These are phyloP conservation scores for Scaptodrosophila latifasciaeformis DNA, from an alignment of 2,888 invertebrate species.

Conservation along the genomic window DNA sequence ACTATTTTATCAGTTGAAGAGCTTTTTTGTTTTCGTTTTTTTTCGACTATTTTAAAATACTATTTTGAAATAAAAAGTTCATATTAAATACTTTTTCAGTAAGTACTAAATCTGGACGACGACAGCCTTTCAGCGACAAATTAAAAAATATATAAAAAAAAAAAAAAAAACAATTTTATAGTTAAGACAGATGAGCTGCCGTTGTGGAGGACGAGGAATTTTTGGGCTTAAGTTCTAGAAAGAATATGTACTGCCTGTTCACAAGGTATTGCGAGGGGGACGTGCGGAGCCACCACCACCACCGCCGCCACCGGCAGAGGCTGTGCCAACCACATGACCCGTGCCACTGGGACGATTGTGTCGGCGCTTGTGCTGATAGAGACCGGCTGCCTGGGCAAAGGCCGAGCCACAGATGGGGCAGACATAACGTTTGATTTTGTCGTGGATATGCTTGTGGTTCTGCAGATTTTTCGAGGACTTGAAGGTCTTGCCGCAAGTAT, in stretches of 20 bases:
- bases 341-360: constrained; percentile 65
- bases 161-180: no score
- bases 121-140: not conserved
- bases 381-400: constrained; percentile 72
- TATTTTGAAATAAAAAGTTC: not conserved
- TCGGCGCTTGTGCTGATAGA: constrained; percentile 71
- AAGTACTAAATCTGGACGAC: not conserved
- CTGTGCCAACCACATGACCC: constrained; percentile 12
- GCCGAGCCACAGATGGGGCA: constrained; percentile 73
- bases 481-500: no score
- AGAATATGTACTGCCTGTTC: constrained; percentile 30
- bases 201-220: not conserved
- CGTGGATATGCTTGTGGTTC: constrained; percentile 72
- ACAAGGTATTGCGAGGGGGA: constrained; percentile 46
- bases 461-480: constrained; percentile 71
- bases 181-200: no score
- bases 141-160: not conserved
- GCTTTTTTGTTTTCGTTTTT: no score
- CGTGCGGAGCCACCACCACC: no score
- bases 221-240: not conserved
- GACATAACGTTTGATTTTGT: constrained; percentile 70
- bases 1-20: no score
- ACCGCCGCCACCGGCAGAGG: constrained; percentile 51
- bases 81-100: not conserved
- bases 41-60: no score